These are phyloP conservation scores for Drosophila rufa DNA, from an alignment of 1,140 invertebrate genomes.

Conservation along the genomic window DNA sequence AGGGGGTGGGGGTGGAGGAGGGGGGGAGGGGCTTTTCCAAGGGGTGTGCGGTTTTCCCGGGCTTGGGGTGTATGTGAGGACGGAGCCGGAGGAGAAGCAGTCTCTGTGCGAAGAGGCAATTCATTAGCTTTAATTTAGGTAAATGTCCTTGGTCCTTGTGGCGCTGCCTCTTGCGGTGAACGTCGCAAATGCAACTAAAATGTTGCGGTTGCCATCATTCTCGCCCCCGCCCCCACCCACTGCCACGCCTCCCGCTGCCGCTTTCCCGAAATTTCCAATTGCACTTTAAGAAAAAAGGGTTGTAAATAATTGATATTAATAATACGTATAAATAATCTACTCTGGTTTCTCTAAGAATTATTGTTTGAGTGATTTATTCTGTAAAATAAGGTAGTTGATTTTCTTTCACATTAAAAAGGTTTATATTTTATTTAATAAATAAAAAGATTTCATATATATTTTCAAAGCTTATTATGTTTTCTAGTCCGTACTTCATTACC, in stretches of 20 bases:
- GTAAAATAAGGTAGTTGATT: no score
- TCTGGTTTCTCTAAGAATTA: no score
- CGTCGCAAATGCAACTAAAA: constrained; percentile 82
- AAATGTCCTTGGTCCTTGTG: constrained; percentile 83
- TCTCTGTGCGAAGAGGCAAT: constrained; percentile 73
- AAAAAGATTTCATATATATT: no score
- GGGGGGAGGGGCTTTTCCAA: not conserved
- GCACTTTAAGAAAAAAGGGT: constrained; percentile 1
- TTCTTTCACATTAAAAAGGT: no score
- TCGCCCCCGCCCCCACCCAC: constrained; percentile 40
- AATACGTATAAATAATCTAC: no score
- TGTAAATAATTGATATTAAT: no score
- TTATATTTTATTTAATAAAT: no score
- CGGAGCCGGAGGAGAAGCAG: not conserved
- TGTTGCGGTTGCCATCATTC: constrained; percentile 77
- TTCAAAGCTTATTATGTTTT: no score
- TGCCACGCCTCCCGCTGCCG: constrained; percentile 19
- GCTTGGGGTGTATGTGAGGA: not conserved
- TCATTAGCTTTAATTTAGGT: constrained; percentile 84
- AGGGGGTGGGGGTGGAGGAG: not conserved
- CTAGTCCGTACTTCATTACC: no score
- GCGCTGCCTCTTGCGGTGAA: constrained; percentile 78
- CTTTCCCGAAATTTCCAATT: not conserved
- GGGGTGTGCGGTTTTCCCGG: constrained; percentile 4
- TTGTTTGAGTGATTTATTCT: no score